Evolutionary conservation across 2,888 invertebrate species (phyloP).

Genomic region (Acleris emargana): DNA sequence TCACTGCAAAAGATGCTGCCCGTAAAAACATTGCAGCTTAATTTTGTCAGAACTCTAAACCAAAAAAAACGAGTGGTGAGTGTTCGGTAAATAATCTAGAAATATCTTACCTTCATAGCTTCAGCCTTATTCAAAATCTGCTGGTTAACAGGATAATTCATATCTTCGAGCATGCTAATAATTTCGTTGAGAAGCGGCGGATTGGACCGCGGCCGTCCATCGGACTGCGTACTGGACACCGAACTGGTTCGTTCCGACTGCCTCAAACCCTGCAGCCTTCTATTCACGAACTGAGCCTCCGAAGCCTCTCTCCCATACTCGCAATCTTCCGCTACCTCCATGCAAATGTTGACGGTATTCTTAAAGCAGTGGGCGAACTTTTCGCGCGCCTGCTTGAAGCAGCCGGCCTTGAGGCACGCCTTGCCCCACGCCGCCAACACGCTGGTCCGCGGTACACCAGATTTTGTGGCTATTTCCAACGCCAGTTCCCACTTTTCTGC

Average conservation of each 20-base stretch:
- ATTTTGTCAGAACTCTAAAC: neutral
- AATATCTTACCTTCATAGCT: conserved; percentile 64
- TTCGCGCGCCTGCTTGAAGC: conserved; percentile 89
- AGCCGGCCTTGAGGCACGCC: conserved; percentile 90
- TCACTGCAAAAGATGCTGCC: neutral
- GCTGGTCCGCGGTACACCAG: conserved; percentile 89
- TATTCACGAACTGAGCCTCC: conserved; percentile 62
- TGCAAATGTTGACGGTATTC: conserved; percentile 59
- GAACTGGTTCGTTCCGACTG: conserved; percentile 63
- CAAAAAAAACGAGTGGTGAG: neutral
- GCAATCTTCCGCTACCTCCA: conserved; percentile 67
- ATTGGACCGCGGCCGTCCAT: conserved; percentile 83
- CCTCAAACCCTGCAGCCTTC: conserved; percentile 47
- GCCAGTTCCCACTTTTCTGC: conserved; percentile 94
- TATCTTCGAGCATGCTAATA: conserved; percentile 86
- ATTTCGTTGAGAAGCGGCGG: conserved; percentile 89
- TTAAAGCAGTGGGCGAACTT: conserved; percentile 86
- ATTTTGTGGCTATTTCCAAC: conserved; percentile 93
- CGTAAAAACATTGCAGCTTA: neutral
- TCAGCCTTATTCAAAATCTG: conserved; percentile 76
- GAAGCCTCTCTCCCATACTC: conserved; percentile 72
- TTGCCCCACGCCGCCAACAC: conserved; percentile 96
- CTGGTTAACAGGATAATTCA: conserved; percentile 80
- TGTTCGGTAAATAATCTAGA: too few relatives aligned
- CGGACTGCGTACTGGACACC: conserved; percentile 65